phyloP scores from a whole-genome alignment of 2,888 invertebrate species.

The Amphipoea lucens region DNA sequence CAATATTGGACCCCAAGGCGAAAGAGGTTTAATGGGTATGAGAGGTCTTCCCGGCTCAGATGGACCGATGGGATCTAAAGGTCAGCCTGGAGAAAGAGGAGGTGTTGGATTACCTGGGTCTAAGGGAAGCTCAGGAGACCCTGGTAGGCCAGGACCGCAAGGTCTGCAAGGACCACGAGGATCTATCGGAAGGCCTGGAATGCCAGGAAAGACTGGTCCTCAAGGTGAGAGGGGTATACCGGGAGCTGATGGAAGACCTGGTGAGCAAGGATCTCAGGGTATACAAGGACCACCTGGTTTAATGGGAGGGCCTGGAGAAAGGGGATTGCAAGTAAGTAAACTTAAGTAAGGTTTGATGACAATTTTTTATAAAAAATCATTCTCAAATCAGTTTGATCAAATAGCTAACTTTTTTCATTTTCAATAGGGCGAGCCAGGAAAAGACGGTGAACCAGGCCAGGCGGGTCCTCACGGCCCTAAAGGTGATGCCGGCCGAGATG shows the following conservation, averaged over 20 bases:
- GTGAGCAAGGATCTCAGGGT: constrained; percentile 95
- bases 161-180: constrained; percentile 92
- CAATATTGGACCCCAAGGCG: constrained; percentile 93
- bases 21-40: constrained; percentile 92
- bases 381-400: not conserved
- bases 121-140: constrained; percentile 92
- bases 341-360: not conserved
- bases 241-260: constrained; percentile 96
- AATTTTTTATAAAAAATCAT: not conserved
- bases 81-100: constrained; percentile 93
- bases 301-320: constrained; percentile 94
- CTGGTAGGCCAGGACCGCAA: constrained; percentile 92
- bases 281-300: constrained; percentile 95
- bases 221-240: constrained; percentile 93
- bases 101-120: constrained; percentile 85
- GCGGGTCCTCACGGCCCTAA: constrained; percentile 94
- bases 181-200: constrained; percentile 92
- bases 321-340: constrained; percentile 92
- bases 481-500: constrained; percentile 95
- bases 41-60: constrained; percentile 94
- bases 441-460: constrained; percentile 94
- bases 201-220: constrained; percentile 92
- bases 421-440: constrained; percentile 93
- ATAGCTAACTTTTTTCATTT: not conserved
- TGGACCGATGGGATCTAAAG: constrained; percentile 94